phyloP scores from a whole-genome alignment of 2,888 invertebrate genomes.

The Drosophila anceps region DNA sequence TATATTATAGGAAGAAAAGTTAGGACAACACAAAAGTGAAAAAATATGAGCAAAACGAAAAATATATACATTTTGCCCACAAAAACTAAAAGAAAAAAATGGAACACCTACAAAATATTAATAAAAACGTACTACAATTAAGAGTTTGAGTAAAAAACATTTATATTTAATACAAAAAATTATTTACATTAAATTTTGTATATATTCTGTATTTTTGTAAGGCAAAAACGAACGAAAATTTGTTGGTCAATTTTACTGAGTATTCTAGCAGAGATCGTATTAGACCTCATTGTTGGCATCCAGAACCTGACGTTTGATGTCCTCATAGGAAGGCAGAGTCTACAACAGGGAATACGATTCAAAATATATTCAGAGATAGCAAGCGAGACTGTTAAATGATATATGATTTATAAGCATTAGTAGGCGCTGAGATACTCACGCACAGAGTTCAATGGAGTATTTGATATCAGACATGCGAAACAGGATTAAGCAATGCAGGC shows the following conservation, averaged over 20 bases:
- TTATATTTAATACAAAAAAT: slow-evolving; percentile 54
- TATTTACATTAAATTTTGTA: slow-evolving; percentile 26
- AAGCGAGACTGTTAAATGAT: not conserved
- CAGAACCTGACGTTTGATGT: slow-evolving; percentile 78
- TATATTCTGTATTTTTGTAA: slow-evolving; percentile 9
- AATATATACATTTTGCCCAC: no score
- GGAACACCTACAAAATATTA: not conserved
- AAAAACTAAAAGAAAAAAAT: not conserved
- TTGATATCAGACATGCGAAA: slow-evolving; percentile 33
- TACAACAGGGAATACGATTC: slow-evolving; percentile 48
- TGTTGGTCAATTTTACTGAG: slow-evolving; percentile 73
- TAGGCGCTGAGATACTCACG: slow-evolving; percentile 42
- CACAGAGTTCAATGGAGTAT: slow-evolving; percentile 19
- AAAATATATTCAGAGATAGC: slow-evolving; percentile 1
- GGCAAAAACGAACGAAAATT: slow-evolving; percentile 57
- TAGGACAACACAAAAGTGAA: no score
- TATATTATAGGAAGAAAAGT: no score
- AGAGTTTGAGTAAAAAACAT: slow-evolving; percentile 26
- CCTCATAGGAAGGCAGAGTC: slow-evolving; percentile 84
- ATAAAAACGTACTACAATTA: not conserved
- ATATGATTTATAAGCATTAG: slow-evolving; percentile 16
- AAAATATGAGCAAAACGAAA: no score
- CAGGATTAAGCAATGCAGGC: slow-evolving; percentile 28
- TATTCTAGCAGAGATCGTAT: slow-evolving; percentile 27
- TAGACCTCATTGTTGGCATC: slow-evolving; percentile 81